These are phyloP conservation scores for Neoaliturus tenellus DNA, from an alignment of 2,888 invertebrate species.

Conservation along the genomic window DNA sequence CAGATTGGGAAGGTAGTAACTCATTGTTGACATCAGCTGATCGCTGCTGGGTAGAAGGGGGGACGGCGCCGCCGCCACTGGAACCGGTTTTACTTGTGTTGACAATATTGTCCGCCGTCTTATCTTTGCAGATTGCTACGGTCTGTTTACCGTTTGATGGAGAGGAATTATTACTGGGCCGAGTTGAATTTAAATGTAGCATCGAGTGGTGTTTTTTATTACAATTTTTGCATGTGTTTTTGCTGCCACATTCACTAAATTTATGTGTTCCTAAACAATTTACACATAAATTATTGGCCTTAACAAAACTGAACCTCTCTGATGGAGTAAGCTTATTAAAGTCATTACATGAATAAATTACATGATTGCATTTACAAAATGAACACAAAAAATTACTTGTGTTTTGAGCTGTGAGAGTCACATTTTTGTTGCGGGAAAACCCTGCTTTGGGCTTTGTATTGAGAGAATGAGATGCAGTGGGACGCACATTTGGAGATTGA, in stretches of 20 bases:
- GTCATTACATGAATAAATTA: background rate
- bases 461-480: background rate
- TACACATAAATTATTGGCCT: slow-evolving; percentile 2
- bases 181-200: slow-evolving; percentile 27
- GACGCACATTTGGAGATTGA: background rate
- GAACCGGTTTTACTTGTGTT: background rate
- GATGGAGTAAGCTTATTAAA: background rate
- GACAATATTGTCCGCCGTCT: background rate
- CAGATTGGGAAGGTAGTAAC: background rate
- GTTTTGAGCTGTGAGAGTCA: slow-evolving; percentile 25
- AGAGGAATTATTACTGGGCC: too few species aligned
- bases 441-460: background rate
- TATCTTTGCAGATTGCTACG: background rate
- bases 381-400: slow-evolving; percentile 31
- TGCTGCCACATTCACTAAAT: background rate
- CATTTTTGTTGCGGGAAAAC: background rate
- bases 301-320: slow-evolving; percentile 16
- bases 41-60: background rate
- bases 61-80: too few species aligned
- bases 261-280: slow-evolving; percentile 37
- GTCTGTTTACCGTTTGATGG: slow-evolving; percentile 24
- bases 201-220: slow-evolving; percentile 24
- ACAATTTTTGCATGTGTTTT: background rate
- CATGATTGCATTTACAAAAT: slow-evolving; percentile 4
- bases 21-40: too few species aligned